Evolutionary conservation across 2,113 vertebrate species (phyloP).

Genomic region (Labeo rohita): DNA sequence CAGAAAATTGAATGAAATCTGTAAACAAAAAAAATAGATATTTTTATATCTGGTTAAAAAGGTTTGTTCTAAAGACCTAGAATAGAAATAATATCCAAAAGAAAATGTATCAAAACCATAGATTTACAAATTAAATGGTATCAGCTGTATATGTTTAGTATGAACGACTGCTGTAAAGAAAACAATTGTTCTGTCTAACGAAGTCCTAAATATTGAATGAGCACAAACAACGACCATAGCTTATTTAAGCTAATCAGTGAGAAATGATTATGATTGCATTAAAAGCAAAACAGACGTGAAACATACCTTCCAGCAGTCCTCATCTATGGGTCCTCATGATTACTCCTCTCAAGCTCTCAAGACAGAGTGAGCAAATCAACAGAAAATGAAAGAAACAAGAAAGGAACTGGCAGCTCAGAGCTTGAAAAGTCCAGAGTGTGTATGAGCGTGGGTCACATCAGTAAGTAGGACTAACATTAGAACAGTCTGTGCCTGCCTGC

Average conservation of each 20-base stretch:
- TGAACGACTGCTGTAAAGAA: background rate
- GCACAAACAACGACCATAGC: background rate
- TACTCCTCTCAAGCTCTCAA: background rate
- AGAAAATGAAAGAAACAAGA: slow-evolving; percentile 4
- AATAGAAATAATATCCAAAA: background rate
- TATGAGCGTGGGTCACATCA: background rate
- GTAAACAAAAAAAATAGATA: background rate
- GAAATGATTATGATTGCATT: background rate
- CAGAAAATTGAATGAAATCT: background rate
- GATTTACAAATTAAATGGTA: background rate
- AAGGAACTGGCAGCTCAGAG: background rate
- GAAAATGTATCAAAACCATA: background rate
- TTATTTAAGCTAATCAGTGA: background rate
- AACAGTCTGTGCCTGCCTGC: slow-evolving; percentile 15
- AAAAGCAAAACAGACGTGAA: background rate
- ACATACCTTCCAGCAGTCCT: slow-evolving; percentile 23
- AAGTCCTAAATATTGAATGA: background rate
- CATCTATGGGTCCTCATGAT: background rate
- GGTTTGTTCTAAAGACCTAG: background rate
- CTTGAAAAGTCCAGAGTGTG: background rate
- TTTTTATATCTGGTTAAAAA: background rate
- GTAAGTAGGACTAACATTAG: slow-evolving; percentile 22
- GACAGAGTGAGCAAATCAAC: background rate
- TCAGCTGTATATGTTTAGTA: too few species aligned
- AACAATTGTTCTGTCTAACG: background rate